phyloP scores from a whole-genome alignment of 2,113 vertebrate species.

The Cacatua alba region DNA sequence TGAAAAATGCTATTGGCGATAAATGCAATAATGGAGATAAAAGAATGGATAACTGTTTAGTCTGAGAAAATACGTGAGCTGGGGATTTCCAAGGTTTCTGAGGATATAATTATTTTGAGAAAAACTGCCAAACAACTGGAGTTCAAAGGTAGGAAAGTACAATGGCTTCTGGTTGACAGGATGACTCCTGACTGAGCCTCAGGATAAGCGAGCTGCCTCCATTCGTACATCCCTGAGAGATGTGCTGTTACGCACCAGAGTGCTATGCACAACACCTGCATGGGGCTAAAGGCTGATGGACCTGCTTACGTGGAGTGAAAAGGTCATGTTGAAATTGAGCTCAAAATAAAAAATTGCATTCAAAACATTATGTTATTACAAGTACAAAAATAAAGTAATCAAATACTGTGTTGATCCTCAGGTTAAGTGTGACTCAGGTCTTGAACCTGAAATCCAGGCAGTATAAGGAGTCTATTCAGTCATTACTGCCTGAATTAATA shows the following conservation, averaged over 20 bases:
- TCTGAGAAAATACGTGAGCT: not conserved
- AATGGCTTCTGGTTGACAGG: not conserved
- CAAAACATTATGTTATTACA: not conserved
- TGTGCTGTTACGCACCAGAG: not conserved
- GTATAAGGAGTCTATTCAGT: not conserved
- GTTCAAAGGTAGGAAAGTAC: not conserved
- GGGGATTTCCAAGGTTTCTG: not conserved
- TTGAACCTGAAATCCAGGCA: not conserved
- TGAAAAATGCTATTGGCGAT: not conserved
- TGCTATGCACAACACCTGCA: not conserved
- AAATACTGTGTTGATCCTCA: not conserved
- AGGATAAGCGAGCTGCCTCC: not conserved
- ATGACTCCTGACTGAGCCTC: not conserved
- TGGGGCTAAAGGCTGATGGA: not conserved
- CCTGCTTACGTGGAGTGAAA: not conserved
- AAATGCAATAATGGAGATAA: not conserved
- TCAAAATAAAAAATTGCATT: not conserved
- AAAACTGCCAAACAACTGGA: not conserved
- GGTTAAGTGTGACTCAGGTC: fast-evolving
- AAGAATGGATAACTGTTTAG: constrained; percentile 16
- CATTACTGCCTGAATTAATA: not conserved
- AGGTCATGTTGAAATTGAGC: not conserved
- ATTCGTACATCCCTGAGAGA: not conserved
- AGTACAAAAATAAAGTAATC: not conserved
- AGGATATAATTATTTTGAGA: not conserved